Evolutionary conservation across 2,888 invertebrate genomes (phyloP), one percentile per base, ranked within the genome.

Genomic region (Sialis lutaria): DNA sequence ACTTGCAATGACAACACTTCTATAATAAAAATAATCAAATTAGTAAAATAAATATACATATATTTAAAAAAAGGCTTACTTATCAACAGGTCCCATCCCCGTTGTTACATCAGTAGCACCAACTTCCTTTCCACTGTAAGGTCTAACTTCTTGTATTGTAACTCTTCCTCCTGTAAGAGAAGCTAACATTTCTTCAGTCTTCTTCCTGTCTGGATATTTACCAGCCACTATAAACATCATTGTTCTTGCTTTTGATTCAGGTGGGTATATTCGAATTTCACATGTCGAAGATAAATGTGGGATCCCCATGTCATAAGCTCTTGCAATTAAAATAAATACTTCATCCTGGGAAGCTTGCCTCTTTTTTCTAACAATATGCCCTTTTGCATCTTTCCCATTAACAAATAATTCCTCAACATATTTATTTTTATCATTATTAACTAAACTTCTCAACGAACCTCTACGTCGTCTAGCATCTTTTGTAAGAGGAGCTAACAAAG

Each of bases 211-310:
- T 6, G 81, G 81, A 60, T 82, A 78, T 46, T 73, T 72, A 42
- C 84, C 85, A 5, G 87, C 83, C 37, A 90, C 80, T 49, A 90
- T 79, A 62, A 90, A 90, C 12, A 81, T 77, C 66, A 90, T 82
- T 35, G 80, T 80, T 48, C 83, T 72, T 6, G 81, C 79, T 50
- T 79, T 76, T 53, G 78, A 78, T 56, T 79, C 89, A 52, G 83
- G 82, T 45, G 84, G 84, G 64, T 81, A 83, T 49, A 90, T 72
- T 55, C 81, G 77, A 6, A 92, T 78, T 48, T 75, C 75, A 9
- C 84, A 79, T 34, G 78, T 78, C 12, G 81, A 77, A 53, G 72
- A 82, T 48, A 80, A 67, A 58, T 82, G 80, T 2, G 91, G 91
- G 2, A 85, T 75, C 1, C 91, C 90, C 51, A 86, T 72, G 65